Base-by-base conservation (phyloP, 2,888 invertebrate genomes). In the Megalurothrips usitatus region DNA sequence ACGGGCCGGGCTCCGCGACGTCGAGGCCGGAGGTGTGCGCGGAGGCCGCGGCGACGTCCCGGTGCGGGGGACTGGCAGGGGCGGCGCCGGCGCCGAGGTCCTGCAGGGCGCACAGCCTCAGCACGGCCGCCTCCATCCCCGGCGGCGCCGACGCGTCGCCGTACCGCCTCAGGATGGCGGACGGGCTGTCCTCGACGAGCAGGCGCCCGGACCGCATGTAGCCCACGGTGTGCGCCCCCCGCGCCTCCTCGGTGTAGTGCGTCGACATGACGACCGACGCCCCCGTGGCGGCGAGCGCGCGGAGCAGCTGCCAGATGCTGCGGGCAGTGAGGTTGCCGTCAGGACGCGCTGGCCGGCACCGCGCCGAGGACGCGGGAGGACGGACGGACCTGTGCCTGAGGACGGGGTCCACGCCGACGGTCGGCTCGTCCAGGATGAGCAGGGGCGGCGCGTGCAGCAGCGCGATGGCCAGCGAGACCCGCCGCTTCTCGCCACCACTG, bases 401-500 rank as follows among this genome's bases (percentile, higher is more conserved):
- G 52, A 97, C 91, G 0, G 97, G 97, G 88, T 97, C 97, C 1
- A 97, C 94, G 58, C 97, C 97, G 23, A 96, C 97, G 0, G 97
- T 97, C 0, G 97, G 97, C 86, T 97, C 97, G 85, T 97, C 97
- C 82, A 97, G 88, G 85, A 97, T 97, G 82, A 97, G 88, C 49
- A 97, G 89, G 86, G 96, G 96, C 0, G 97, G 97, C 83, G 95
- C 94, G 83, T 97, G 96, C 78, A 97, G 89, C 52, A 97, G 88
- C 0, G 97, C 96, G 0, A 95, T 94, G 0, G 96, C 95, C 84
- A 97, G 91, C 0, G 97, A 97, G 3, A 96, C 94, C 83, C 97
- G 90, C 81, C 97, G 89, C 86, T 94, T 94, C 86, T 97, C 97
- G 19, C 97, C 97, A 79, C 97, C 97, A 84, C 97, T 96, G 84